Evolutionary conservation across 2,113 vertebrate genomes (phyloP).

Genomic region (Dunckerocampus dactyliophorus): DNA sequence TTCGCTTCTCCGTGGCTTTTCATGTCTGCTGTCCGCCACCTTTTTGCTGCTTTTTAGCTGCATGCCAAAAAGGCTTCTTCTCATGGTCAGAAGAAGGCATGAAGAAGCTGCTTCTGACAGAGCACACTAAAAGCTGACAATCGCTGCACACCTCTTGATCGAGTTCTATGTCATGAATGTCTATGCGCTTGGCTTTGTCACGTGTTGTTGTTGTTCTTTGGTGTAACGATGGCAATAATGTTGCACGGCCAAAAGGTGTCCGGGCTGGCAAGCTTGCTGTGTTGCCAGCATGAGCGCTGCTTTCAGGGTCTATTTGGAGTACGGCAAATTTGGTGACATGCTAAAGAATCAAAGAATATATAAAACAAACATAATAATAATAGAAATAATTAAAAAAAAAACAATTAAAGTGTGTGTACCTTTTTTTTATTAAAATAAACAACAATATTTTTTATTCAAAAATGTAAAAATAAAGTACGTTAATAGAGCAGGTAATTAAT

Average conservation of each 20-base stretch:
- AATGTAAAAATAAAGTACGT: no score
- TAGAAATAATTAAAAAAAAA: no score
- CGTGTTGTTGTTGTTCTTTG: background rate
- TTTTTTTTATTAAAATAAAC: no score
- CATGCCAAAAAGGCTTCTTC: slow-evolving; percentile 68
- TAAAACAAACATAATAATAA: no score
- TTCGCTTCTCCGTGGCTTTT: no score
- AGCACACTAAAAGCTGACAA: background rate
- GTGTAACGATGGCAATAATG: no score
- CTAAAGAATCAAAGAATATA: background rate
- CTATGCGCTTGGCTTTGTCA: slow-evolving; percentile 57
- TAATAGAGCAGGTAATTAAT: no score
- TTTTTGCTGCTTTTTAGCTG: slow-evolving; percentile 73
- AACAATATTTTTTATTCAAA: no score
- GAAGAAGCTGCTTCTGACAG: slow-evolving; percentile 50
- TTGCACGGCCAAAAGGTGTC: background rate
- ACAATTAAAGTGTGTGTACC: no score
- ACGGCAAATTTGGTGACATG: background rate
- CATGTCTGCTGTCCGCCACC: slow-evolving; percentile 47
- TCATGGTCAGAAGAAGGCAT: slow-evolving; percentile 58
- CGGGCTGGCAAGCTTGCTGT: slow-evolving; percentile 20
- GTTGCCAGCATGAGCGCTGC: background rate
- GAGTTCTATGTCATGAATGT: slow-evolving; percentile 59
- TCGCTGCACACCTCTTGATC: slow-evolving; percentile 80
- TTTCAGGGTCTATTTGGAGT: background rate